Evolutionary conservation across 2,888 invertebrate species (phyloP).

Genomic region (Sericinus montela): DNA sequence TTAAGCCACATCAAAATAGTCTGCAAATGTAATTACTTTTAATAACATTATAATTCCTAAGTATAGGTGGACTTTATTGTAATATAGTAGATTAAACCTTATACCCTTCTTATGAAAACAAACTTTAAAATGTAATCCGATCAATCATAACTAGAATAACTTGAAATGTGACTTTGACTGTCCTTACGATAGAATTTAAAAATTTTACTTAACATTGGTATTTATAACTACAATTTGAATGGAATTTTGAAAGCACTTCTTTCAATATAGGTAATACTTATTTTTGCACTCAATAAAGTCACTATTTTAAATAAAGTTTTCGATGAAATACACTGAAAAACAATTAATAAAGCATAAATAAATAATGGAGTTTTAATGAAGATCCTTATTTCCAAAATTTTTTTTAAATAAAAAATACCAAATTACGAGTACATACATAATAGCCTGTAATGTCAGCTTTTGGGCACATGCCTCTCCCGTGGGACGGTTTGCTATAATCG

Average conservation of each 20-base stretch:
- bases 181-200: constrained; percentile 6
- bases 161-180: constrained; percentile 6
- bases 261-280: constrained; percentile 62
- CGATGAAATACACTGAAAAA: constrained; percentile 64
- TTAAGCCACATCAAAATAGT: too few relatives aligned
- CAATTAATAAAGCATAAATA: constrained; percentile 60
- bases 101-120: constrained; percentile 12
- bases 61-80: not conserved
- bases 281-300: constrained; percentile 74
- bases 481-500: too few relatives aligned
- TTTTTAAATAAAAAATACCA: too few relatives aligned
- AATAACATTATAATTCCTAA: too few relatives aligned
- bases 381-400: not conserved
- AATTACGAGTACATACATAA: too few relatives aligned
- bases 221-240: constrained; percentile 15
- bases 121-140: not conserved
- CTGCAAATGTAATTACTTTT: too few relatives aligned
- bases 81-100: not conserved
- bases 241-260: constrained; percentile 52
- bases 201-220: constrained; percentile 13
- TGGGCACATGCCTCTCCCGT: too few relatives aligned
- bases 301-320: constrained; percentile 72
- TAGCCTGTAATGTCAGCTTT: too few relatives aligned
- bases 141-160: not conserved
- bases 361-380: constrained; percentile 45